Conservation (phyloP, 2,888 invertebrate genomes). For the Ormyrus rosae region DNA sequence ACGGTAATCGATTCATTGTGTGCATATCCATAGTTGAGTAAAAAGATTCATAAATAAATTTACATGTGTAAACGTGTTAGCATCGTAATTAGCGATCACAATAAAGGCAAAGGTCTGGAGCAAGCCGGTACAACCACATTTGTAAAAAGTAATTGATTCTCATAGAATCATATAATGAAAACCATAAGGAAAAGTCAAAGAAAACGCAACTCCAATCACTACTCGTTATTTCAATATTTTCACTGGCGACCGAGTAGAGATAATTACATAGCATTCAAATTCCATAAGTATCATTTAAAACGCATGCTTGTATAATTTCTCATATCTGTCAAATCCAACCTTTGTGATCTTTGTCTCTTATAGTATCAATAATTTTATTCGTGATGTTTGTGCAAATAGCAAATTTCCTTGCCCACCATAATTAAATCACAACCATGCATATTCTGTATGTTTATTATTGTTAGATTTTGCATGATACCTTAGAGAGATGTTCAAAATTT, state of each 20-base stretch:
- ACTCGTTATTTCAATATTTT: slow-evolving; percentile 62
- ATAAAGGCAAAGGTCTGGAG: slow-evolving; percentile 71
- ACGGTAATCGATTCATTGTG: slow-evolving; percentile 42
- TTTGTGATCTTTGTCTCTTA: neutral
- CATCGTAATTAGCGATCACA: slow-evolving; percentile 26
- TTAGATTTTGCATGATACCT: neutral
- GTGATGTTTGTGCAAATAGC: slow-evolving; percentile 10
- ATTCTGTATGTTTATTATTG: neutral
- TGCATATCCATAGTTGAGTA: slow-evolving; percentile 47
- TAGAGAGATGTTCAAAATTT: neutral
- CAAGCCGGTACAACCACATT: slow-evolving; percentile 75
- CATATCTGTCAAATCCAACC: slow-evolving; percentile 5
- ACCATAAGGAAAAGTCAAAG: slow-evolving; percentile 56
- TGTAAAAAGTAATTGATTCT: slow-evolving; percentile 55
- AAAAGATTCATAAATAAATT: slow-evolving; percentile 29
- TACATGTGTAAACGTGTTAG: slow-evolving; percentile 10
- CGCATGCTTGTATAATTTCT: neutral
- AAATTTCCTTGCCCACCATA: slow-evolving; percentile 26
- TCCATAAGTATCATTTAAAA: slow-evolving; percentile 27
- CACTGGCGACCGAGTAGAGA: slow-evolving; percentile 71
- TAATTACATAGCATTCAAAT: slow-evolving; percentile 52
- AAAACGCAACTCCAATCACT: slow-evolving; percentile 75
- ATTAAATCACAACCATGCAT: slow-evolving; percentile 28
- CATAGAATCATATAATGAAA: slow-evolving; percentile 55
- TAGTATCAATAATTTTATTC: slow-evolving; percentile 3